These are phyloP conservation scores for Sphinx pinastri DNA, from an alignment of 2,888 invertebrate species.

Conservation along the genomic window DNA sequence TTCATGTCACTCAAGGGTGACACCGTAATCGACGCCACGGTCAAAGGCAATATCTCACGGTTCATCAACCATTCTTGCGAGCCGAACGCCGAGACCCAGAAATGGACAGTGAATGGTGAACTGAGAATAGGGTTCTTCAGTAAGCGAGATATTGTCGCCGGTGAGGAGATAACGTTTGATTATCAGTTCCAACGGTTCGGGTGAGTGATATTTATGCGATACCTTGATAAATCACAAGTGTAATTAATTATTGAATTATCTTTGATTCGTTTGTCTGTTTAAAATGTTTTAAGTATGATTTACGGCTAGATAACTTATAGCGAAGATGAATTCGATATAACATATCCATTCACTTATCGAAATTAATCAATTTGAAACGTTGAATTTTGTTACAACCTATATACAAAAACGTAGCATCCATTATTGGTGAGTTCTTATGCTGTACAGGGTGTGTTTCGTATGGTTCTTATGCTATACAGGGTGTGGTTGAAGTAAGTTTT, in stretches of 20 bases:
- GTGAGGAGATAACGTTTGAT: conserved; percentile 99
- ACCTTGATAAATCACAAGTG: background rate
- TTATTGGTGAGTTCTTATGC: no score
- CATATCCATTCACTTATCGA: no score
- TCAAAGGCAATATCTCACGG: conserved; percentile 97
- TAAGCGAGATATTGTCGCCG: conserved; percentile 89
- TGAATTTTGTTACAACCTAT: no score
- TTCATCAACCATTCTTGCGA: conserved; percentile 99
- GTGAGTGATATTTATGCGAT: conserved; percentile 73
- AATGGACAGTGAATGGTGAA: conserved; percentile 97
- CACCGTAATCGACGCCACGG: conserved; percentile 95
- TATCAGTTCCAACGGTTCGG: conserved; percentile 99
- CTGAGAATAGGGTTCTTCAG: conserved; percentile 98
- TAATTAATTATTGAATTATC: no score
- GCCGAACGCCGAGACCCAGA: conserved; percentile 99
- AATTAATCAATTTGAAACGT: no score
- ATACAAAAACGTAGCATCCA: no score
- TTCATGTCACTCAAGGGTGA: conserved; percentile 98
- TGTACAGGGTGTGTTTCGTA: no score
- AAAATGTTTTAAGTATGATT: no score
- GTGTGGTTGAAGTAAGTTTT: conserved; percentile 32
- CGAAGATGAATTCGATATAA: no score
- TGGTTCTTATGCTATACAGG: no score
- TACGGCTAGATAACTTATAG: no score
- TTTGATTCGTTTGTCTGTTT: no score